Conservation (phyloP, 2,888 invertebrate genomes). For the Agonopterix heracliana region DNA sequence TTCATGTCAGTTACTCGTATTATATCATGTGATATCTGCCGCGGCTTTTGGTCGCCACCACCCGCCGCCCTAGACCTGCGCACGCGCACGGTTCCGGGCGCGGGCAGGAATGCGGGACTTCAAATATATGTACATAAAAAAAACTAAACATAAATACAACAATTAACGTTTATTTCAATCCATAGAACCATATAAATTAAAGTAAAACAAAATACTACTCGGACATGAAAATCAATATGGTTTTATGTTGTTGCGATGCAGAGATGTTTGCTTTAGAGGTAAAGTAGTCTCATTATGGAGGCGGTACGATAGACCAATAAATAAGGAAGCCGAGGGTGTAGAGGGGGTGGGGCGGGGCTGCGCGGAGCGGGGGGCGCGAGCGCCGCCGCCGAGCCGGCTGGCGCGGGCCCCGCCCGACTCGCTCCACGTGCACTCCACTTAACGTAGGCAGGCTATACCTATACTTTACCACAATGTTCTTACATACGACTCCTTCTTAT, state of each 20-base stretch:
- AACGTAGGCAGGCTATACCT: slow-evolving; percentile 14
- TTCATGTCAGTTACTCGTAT: neutral
- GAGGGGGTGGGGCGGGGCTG: slow-evolving; percentile 3
- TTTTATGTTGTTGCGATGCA: slow-evolving; percentile 47
- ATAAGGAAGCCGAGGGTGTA: slow-evolving; percentile 23
- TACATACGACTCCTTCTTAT: slow-evolving; percentile 45
- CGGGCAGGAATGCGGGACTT: neutral
- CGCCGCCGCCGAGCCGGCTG: slow-evolving; percentile 23
- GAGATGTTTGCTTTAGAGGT: slow-evolving; percentile 16
- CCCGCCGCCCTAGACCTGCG: slow-evolving; percentile 2
- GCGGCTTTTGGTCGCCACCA: neutral
- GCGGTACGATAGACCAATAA: slow-evolving; percentile 9
- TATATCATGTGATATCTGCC: neutral
- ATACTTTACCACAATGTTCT: slow-evolving; percentile 32
- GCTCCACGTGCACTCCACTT: slow-evolving; percentile 18
- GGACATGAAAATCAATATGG: slow-evolving; percentile 61
- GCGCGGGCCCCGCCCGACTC: slow-evolving; percentile 14
- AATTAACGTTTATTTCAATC: slow-evolving; percentile 74
- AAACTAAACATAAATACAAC: slow-evolving; percentile 65
- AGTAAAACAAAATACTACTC: slow-evolving; percentile 66
- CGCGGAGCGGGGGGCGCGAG: slow-evolving; percentile 6
- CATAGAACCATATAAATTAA: slow-evolving; percentile 73
- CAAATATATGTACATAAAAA: slow-evolving; percentile 22
- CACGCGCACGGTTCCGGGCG: neutral
- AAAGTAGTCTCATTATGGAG: slow-evolving; percentile 23